Evolutionary conservation across 2,797 vertebrate genomes (phyloP).

Genomic region (Micrastur ruficollis): DNA sequence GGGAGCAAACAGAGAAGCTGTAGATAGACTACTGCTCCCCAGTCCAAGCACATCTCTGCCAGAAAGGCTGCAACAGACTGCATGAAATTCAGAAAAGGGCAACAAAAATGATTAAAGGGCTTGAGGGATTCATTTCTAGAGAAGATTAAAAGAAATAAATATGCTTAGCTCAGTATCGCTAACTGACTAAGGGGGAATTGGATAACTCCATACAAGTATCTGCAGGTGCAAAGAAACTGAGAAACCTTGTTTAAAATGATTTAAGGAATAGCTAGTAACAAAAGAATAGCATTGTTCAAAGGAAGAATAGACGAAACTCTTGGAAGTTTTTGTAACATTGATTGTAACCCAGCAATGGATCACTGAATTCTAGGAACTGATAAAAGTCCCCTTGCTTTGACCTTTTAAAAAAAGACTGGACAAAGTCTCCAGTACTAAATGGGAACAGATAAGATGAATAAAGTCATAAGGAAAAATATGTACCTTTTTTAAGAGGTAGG

Average conservation of each 20-base stretch:
- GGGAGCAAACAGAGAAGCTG: neutral
- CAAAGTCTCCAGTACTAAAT: neutral
- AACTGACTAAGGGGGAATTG: neutral
- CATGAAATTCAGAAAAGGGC: neutral
- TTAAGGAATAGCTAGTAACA: neutral
- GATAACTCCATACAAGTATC: neutral
- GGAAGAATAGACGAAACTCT: neutral
- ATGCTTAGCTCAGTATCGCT: neutral
- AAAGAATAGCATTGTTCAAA: neutral
- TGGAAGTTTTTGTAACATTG: neutral
- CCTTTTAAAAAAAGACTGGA: neutral
- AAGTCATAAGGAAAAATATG: neutral
- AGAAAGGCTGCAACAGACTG: neutral
- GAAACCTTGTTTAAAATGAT: neutral
- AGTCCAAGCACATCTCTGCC: neutral
- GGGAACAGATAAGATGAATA: neutral
- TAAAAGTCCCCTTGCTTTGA: neutral
- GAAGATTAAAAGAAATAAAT: conserved; percentile 22
- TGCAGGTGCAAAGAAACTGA: conserved; percentile 1
- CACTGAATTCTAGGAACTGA: neutral
- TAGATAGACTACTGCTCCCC: neutral
- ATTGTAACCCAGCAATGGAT: neutral
- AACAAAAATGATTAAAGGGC: neutral
- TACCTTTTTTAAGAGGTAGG: neutral
- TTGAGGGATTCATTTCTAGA: neutral